A percentile compares a stretch with the other conserved stretches of the same genome.
Evolutionary conservation across 1,140 invertebrate species (phyloP).

Genomic region (Oryctes rhinoceros): DNA sequence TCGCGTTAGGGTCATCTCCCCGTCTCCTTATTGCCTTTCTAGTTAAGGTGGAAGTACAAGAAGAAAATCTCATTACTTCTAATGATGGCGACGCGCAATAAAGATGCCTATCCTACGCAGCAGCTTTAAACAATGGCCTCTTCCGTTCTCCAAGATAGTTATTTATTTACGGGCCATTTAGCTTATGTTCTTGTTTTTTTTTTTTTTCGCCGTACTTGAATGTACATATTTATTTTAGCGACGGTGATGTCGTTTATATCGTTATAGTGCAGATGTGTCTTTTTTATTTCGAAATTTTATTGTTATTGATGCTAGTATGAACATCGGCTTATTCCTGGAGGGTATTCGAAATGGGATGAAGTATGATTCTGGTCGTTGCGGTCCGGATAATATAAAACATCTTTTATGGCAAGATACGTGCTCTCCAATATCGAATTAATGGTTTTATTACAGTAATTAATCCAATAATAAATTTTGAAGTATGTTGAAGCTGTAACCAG

Average conservation of each 20-base stretch:
- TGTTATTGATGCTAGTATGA: not conserved
- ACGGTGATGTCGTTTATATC: not conserved
- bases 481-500: not conserved
- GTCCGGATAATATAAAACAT: not conserved
- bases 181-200: constrained; percentile 8
- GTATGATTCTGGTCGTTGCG: not conserved
- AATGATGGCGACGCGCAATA: constrained; percentile 13
- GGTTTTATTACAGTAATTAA: not conserved
- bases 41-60: constrained; percentile 10
- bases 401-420: not conserved
- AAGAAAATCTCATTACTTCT: constrained; percentile 22
- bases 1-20: not conserved
- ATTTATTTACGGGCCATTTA: constrained; percentile 19
- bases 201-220: not conserved
- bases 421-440: not conserved
- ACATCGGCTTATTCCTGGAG: not conserved
- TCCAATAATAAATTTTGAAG: not conserved
- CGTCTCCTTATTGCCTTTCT: not conserved
- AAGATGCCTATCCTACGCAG: constrained; percentile 17
- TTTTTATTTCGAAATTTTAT: not conserved
- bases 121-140: constrained; percentile 4
- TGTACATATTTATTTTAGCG: not conserved
- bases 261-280: not conserved
- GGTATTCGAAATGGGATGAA: not conserved
- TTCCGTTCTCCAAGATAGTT: constrained; percentile 6